Evolutionary conservation across 2,888 invertebrate genomes (phyloP), one percentile per base, ranked within the genome.

Genomic region (Platypus cylindrus): DNA sequence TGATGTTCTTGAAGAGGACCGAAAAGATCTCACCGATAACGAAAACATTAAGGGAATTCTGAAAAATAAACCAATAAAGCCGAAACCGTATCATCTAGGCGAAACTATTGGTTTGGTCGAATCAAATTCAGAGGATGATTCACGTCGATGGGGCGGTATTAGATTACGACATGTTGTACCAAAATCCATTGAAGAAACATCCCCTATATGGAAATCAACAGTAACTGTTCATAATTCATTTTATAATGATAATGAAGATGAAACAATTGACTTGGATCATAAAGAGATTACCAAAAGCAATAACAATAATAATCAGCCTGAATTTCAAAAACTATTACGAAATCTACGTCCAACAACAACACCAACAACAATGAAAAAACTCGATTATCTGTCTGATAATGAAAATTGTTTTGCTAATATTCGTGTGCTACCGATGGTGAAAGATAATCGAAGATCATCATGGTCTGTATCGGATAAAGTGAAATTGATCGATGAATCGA

Each of bases 11-110:
- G 41, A 47, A 44, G 34, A 35, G 30, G 34, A 41, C 37, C 23
- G 45, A 49, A 32, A 47, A 53, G 17, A 56, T 52, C 34, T 35
- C 14, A 34, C 39, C 3, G 59, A 58, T 13, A 53, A 44, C 29
- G 60, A 60, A 36, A 48, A 69, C 54, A 72, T 77, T 53, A 73
- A 75, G 49, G 75, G 79, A 49, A 79, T 79, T 60, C 64, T 79
- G 51, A 80, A 79, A 61, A 79, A 79, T 51, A 79, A 77, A 61
- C 76, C 78, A 30, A 65, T 74, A 25, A 78, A 78, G 56, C 79
- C 79, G 51, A 77, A 72, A 58, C 78, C 79, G 48, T 80, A 79
- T 63, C 74, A 78, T 54, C 64, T 80, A 49, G 79, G 78, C 32
- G 77, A 76, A 55, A 67, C 71, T 52, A 67, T 63, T 38, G 60